These are phyloP conservation scores for Pterocles orientalis DNA, from an alignment of 2,113 vertebrate genomes.

Conservation along the genomic window DNA sequence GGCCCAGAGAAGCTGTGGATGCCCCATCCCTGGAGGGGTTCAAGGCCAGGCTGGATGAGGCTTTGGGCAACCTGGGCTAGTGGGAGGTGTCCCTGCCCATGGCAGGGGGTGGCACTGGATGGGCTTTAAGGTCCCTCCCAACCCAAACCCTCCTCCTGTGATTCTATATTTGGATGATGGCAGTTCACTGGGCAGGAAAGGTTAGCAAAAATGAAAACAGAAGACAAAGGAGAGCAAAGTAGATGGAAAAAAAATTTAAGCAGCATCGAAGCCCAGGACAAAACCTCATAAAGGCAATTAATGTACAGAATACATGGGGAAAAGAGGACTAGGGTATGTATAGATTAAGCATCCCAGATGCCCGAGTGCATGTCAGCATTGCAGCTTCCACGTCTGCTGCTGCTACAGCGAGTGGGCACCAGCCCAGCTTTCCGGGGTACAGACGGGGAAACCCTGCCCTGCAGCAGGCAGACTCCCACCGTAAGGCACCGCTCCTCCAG, in stretches of 20 bases:
- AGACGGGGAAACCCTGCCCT: background rate
- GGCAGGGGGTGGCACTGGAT: no score
- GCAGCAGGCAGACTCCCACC: background rate
- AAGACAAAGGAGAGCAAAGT: background rate
- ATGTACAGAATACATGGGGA: rapidly evolving
- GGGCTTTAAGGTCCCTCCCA: no score
- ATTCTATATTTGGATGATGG: background rate
- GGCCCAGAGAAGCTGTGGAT: no score
- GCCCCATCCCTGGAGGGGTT: no score
- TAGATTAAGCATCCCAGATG: background rate
- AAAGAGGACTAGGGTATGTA: background rate
- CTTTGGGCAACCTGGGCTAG: no score
- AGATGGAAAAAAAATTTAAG: no score
- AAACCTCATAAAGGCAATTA: background rate
- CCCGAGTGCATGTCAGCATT: background rate
- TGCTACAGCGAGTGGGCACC: background rate
- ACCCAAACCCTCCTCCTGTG: no score
- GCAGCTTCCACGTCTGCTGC: background rate
- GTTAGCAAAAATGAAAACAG: background rate
- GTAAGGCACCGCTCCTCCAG: rapidly evolving
- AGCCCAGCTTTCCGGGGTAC: background rate
- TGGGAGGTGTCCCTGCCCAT: no score
- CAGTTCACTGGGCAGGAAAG: background rate
- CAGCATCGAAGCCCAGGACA: background rate
- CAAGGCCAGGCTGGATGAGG: no score